Base-by-base conservation (phyloP, 2,113 vertebrate species). In the Manacus vitellinus region DNA sequence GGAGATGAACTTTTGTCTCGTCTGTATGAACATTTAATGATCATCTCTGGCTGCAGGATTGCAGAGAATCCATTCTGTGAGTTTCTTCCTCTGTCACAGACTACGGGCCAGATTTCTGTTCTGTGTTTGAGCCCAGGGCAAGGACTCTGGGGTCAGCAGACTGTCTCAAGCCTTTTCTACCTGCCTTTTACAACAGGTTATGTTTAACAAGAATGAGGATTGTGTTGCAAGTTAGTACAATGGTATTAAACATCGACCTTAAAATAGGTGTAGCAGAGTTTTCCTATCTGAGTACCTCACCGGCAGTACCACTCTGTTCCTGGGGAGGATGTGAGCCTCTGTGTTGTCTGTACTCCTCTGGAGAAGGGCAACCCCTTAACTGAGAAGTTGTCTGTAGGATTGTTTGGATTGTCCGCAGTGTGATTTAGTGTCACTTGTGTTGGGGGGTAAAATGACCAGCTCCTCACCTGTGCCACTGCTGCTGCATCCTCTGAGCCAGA, bases 341-440 rank as follows among this genome's bases (percentile, higher is more conserved):
- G 1, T 1, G 0, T 33, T 56, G 12, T 33, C 28, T 66, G 44
- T 23, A 8, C 30, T n/a, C 21, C 31, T 37, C 28, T 28, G 24
- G 12, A n/a, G 47, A 84, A 37, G 21, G 27, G 39, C 65, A 78
- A 12, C 44, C 21, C 30, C n/a, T 58, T 63, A 39, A 37, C 44
- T 73, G 52, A 63, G n/a, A 28, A 58, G 35, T 23, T 18, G 10
- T 33, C 63, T 33, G 8, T 23, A 61, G 44, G 28, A 41, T 37
- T 67, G 22, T 33, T 22, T 58, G 44, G 33, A 5, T 54, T 72
- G 22, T 76, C 43, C 59, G 37, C 23, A 33, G 20, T 0, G 1
- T 37, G 24, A 4, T 87, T 80, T 87, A 30, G 35, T 43, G 59
- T 75, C 11, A 2, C 27, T 59, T 62, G 27, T 62, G 24, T 19